These are phyloP conservation scores for Rhinolophus ferrumequinum DNA, from an alignment of 2,113 vertebrate species.

Conservation along the genomic window DNA sequence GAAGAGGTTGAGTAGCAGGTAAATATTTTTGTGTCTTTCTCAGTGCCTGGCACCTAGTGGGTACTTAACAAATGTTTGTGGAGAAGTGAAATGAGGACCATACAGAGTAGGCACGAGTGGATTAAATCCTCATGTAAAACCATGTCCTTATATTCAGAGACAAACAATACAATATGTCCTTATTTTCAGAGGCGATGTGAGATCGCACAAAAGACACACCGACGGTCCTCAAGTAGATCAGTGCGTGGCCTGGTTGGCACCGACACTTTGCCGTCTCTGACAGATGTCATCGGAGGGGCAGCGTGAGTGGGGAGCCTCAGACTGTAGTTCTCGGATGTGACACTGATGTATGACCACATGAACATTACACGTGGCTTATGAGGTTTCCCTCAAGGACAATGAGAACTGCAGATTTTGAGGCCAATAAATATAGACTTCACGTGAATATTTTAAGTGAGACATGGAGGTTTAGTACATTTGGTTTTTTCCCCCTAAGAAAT, in stretches of 20 bases:
- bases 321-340: not conserved
- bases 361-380: not conserved
- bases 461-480: not conserved
- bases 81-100: not conserved
- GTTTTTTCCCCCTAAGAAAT: not conserved
- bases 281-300: not conserved
- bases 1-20: not conserved
- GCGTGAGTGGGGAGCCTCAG: not conserved
- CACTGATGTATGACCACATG: not conserved
- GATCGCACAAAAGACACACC: not conserved
- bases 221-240: not conserved
- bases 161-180: not conserved
- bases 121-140: not conserved
- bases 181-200: not conserved
- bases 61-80: not conserved
- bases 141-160: not conserved
- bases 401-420: not conserved
- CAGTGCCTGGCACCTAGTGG: not conserved
- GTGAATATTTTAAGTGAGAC: not conserved
- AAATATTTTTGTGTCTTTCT: not conserved
- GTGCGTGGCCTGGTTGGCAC: not conserved
- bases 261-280: not conserved
- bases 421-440: not conserved
- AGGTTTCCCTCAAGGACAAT: slow-evolving; percentile 3
- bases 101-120: not conserved